Conservation (phyloP, 2,797 vertebrate genomes). For the Garrulus glandarius region DNA sequence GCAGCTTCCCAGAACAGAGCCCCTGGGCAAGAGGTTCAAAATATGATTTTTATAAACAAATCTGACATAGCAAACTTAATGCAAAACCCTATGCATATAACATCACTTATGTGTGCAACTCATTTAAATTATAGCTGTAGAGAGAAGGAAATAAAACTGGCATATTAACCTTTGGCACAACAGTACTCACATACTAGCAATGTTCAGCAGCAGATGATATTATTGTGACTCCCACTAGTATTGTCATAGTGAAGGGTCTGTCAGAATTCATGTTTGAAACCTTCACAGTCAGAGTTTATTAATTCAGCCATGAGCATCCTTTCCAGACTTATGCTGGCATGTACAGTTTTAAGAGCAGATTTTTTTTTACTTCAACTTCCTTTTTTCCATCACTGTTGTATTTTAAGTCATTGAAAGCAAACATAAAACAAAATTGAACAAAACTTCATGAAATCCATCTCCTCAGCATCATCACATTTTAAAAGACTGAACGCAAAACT, state of each 20-base stretch:
- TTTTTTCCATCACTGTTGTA: neutral
- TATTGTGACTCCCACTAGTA: constrained; percentile 16
- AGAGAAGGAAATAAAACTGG: constrained; percentile 64
- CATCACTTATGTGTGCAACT: constrained; percentile 63
- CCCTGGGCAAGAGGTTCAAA: constrained; percentile 71
- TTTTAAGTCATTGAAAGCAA: neutral
- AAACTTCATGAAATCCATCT: neutral
- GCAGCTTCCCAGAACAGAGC: constrained; percentile 64
- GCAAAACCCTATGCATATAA: constrained; percentile 68
- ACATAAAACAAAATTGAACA: neutral
- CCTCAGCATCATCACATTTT: neutral
- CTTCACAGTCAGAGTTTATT: constrained; percentile 48
- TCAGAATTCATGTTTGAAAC: constrained; percentile 55
- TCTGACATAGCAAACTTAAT: constrained; percentile 74
- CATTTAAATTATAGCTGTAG: constrained; percentile 67
- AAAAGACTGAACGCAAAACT: neutral
- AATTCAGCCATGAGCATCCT: constrained; percentile 8
- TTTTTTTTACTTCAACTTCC: constrained; percentile 15
- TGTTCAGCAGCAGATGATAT: constrained; percentile 54
- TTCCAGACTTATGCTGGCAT: constrained; percentile 2
- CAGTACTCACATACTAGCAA: neutral
- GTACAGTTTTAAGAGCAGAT: constrained; percentile 16
- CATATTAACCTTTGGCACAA: constrained; percentile 63
- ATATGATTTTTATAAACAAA: constrained; percentile 78
- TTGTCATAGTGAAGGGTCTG: constrained; percentile 53